Evolutionary conservation across 2,797 vertebrate species (phyloP), one percentile per base, ranked within the genome.

Genomic region (Phaenicophaeus curvirostris): DNA sequence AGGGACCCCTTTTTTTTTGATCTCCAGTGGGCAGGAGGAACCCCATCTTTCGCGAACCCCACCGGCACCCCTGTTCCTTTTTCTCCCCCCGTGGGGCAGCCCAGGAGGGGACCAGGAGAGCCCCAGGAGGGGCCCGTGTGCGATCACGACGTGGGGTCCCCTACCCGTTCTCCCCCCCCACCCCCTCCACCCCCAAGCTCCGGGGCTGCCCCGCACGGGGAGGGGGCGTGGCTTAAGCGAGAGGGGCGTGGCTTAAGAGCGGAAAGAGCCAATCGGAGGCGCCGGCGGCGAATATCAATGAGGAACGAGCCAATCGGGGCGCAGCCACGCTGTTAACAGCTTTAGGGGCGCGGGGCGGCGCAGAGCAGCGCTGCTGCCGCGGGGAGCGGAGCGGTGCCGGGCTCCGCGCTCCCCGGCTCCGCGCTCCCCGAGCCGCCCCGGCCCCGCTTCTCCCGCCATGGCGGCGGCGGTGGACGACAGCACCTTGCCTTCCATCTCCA

Each of bases 391-490:
- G 94, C 74, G 83, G 82, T 11, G 93, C 93, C 11, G 91, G 89
- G 69, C 76, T 87, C 63, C 84, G 87, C 62, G n/a, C n/a, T n/a
- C n/a, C n/a, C n/a, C n/a, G n/a, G 51, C 80, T 48, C 61, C 73
- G n/a, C n/a, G 51, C 80, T 48, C 61, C 73, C 77, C 69, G 67
- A 8, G 72, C 74, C 75, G 39, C 51, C 61, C 82, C 77, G 37
- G 57, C 55, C 20, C 61, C 72, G 54, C n/a, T 31, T 44, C 59
- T 39, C 35, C 54, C 71, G 94, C 94, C 75, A 97, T 97, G 96
- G 96, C 93, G 95, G 98, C 98, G 97, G 98, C 98, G 96, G 97
- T 97, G 93, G 97, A 97, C 74, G 98, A 98, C 68, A 97, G 97
- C 25, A 33, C 97, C 77, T 90, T 98, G 93, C 98, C 98, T 27